A percentile compares a stretch with the other conserved stretches of the same genome.
Evolutionary conservation across 2,888 invertebrate genomes (phyloP).

Genomic region (Hofmannophila pseudospretella): DNA sequence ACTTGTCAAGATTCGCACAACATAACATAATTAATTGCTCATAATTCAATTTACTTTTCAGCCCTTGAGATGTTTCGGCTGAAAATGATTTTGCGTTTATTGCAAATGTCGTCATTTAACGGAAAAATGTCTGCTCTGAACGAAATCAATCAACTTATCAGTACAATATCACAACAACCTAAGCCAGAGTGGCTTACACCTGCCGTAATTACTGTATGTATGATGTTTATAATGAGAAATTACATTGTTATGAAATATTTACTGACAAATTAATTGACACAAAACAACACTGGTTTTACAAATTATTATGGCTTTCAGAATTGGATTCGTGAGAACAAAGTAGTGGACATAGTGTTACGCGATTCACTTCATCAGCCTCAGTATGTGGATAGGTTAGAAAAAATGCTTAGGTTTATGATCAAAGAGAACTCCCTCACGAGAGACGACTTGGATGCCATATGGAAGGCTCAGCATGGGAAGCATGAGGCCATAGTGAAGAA

Average conservation of each 20-base stretch:
- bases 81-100: conserved; percentile 94
- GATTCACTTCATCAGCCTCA: conserved; percentile 98
- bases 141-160: conserved; percentile 97
- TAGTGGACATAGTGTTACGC: conserved; percentile 94
- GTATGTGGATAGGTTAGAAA: conserved; percentile 98
- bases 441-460: conserved; percentile 95
- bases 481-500: conserved; percentile 99
- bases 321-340: conserved; percentile 98
- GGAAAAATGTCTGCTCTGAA: conserved; percentile 99
- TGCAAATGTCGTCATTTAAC: conserved; percentile 98
- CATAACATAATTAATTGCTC: no score
- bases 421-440: conserved; percentile 93
- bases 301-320: conserved; percentile 70
- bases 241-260: background rate
- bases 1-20: no score
- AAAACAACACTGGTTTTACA: no score
- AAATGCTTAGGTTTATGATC: conserved; percentile 97
- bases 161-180: conserved; percentile 93
- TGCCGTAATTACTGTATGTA: conserved; percentile 93
- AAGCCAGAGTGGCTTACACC: conserved; percentile 96
- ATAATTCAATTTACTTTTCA: conserved; percentile 30
- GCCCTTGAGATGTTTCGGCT: conserved; percentile 95
- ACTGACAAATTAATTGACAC: background rate
- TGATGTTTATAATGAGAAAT: background rate
- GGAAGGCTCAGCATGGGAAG: conserved; percentile 98